These are phyloP conservation scores for Neodiprion pinetum DNA, from an alignment of 1,140 invertebrate genomes.

Conservation along the genomic window DNA sequence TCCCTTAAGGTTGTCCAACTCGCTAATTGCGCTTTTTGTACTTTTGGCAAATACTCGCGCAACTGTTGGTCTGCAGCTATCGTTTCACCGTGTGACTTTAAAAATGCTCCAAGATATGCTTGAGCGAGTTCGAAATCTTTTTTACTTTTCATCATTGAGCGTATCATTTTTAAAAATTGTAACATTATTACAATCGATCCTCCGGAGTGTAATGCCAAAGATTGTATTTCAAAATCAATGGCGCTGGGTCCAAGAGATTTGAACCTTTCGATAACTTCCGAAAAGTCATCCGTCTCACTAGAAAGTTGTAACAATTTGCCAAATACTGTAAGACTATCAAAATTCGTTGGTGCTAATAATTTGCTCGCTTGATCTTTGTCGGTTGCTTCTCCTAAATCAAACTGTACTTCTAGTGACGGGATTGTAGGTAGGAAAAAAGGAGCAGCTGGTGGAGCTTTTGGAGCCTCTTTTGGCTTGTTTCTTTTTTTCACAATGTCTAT, in stretches of 20 bases:
- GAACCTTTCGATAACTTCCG: constrained; percentile 73
- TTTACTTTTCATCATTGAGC: constrained; percentile 76
- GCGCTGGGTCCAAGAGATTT: constrained; percentile 83
- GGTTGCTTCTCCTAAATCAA: constrained; percentile 70
- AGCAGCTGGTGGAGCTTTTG: constrained; percentile 82
- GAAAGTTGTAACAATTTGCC: constrained; percentile 66
- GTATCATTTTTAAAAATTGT: constrained; percentile 82
- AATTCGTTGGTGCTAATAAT: constrained; percentile 62
- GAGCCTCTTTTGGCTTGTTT: constrained; percentile 89
- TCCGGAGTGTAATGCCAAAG: constrained; percentile 74
- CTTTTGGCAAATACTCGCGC: constrained; percentile 62
- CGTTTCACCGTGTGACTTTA: constrained; percentile 81
- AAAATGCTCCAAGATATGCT: constrained; percentile 89
- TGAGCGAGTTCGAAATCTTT: constrained; percentile 92
- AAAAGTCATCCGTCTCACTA: constrained; percentile 60
- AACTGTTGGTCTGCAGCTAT: constrained; percentile 68
- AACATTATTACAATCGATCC: constrained; percentile 74
- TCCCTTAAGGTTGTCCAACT: constrained; percentile 75
- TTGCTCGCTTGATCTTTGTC: constrained; percentile 57
- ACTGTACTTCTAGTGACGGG: constrained; percentile 81
- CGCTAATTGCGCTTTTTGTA: constrained; percentile 67
- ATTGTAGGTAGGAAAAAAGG: constrained; percentile 96
- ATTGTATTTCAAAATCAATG: constrained; percentile 90
- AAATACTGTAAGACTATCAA: constrained; percentile 73
- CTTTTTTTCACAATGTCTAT: constrained; percentile 88